Base-by-base conservation (phyloP, 2,797 vertebrate genomes). In the Amniataba percoides region DNA sequence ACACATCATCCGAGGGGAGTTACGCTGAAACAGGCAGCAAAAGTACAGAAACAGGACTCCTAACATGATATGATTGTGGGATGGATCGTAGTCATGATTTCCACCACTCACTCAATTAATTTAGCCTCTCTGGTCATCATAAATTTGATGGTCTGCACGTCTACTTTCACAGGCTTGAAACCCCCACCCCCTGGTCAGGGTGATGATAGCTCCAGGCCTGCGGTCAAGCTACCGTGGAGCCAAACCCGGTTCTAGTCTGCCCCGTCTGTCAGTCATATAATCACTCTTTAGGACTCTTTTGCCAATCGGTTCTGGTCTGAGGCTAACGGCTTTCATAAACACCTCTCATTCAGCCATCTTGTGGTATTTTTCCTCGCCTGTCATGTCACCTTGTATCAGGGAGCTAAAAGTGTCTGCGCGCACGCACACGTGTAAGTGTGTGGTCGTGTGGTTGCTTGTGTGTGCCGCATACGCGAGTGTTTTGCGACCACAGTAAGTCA, bases 401-500 rank as follows among this genome's bases (percentile, higher is more conserved):
- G 43, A 78, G 53, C 74, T 48, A 21, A 53, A 27, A 61, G 77
- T 55, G 52, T 68, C 49, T 46, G 57, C 4, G 36, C 55, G 72
- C 71, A 65, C 65, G 69, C 57, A 52, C 60, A 69, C 34, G 25
- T 77, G 31, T 56, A 63, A 82, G 70, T 77, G 71, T 82, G 81
- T 40, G 80, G 68, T 68, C 2, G 7, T 55, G 73, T 27, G 46
- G 15, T 16, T 55, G 56, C 49, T 0, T 51, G 63, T 62, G 56
- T 48, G 79, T 34, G 56, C 27, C 6, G 49, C 42, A 19, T 45
- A 66, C 21, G 57, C 42, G 21, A 70, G 82, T 76, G 78, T 86
- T 91, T 87, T 52, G 62, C 74, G 89, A 92, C 90, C 90, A 63
- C 89, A 90, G 83, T 64, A 77, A 81, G 87, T 91, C 89, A 81